Evolutionary conservation across 2,797 vertebrate genomes (phyloP).

Genomic region (Sebastes diaconus): DNA sequence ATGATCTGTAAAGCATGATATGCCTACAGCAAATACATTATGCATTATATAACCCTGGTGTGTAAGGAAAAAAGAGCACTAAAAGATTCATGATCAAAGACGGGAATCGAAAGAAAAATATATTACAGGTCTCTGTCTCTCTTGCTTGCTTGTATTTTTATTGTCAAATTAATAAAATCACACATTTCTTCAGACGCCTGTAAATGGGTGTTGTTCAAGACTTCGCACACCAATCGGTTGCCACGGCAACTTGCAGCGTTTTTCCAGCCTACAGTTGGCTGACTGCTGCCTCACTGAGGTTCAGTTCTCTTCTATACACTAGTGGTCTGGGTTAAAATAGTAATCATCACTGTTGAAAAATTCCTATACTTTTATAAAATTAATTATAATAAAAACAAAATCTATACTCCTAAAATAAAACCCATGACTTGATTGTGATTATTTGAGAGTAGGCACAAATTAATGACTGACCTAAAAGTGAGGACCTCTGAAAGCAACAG

Average conservation of each 20-base stretch:
- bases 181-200: conserved; percentile 45
- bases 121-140: neutral
- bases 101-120: neutral
- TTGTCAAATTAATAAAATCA: conserved; percentile 46
- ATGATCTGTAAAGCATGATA: conserved; percentile 34
- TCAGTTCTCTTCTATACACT: conserved; percentile 12
- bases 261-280: conserved; percentile 58
- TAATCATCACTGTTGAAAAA: neutral
- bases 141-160: neutral
- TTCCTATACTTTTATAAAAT: neutral
- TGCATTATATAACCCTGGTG: conserved; percentile 44
- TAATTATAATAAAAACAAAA: neutral
- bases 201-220: conserved; percentile 57
- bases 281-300: conserved; percentile 58
- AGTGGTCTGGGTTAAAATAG: conserved; percentile 11
- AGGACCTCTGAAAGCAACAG: neutral
- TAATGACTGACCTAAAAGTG: neutral
- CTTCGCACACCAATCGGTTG: conserved; percentile 68
- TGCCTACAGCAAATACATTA: conserved; percentile 14
- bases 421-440: neutral
- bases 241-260: conserved; percentile 67
- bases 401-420: neutral
- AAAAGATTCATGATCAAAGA: conserved; percentile 6
- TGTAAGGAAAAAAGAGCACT: neutral
- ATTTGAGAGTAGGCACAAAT: neutral